A percentile compares a stretch with the other conserved stretches of the same genome.
These are phyloP conservation scores for Henricia sp. DNA, from an alignment of 53 echinoderm and acorn worm genomes.

Conservation along the genomic window DNA sequence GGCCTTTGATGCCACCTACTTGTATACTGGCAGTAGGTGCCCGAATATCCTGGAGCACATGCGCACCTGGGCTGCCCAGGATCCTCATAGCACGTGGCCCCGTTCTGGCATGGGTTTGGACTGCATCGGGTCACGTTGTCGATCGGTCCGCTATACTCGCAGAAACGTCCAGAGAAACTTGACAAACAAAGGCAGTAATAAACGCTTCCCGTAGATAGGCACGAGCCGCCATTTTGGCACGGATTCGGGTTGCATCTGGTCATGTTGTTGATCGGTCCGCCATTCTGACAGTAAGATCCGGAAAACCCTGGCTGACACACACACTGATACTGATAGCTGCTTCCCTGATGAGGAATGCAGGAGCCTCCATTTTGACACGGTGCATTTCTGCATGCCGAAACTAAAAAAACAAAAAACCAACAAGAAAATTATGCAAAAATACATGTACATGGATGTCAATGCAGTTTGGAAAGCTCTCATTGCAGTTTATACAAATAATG, in stretches of 20 bases:
- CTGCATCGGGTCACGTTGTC: slow-evolving; percentile 5
- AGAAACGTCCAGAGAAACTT: slow-evolving; percentile 66
- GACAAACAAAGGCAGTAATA: slow-evolving; percentile 65
- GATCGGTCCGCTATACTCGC: slow-evolving; percentile 29
- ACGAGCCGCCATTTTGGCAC: slow-evolving; percentile 60
- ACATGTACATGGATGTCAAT: no score
- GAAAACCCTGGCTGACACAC: slow-evolving; percentile 72
- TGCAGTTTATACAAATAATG: no score
- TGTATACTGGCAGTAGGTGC: slow-evolving; percentile 72
- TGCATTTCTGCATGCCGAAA: no score
- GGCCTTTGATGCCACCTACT: no score
- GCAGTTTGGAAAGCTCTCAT: no score
- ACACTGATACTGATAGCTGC: slow-evolving; percentile 63
- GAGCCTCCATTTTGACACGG: no score
- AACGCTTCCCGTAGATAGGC: slow-evolving; percentile 54
- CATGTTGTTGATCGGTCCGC: slow-evolving; percentile 12
- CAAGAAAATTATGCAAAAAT: no score
- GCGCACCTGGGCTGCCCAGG: slow-evolving; percentile 70
- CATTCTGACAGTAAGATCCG: slow-evolving; percentile 58
- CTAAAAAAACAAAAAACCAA: no score
- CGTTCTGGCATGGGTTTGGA: slow-evolving; percentile 72
- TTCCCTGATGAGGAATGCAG: background rate
- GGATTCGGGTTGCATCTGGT: slow-evolving; percentile 45
- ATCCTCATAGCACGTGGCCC: slow-evolving; percentile 68
- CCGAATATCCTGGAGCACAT: slow-evolving; percentile 77